A percentile compares a stretch with the other conserved stretches of the same genome.
These are phyloP conservation scores for Genyomyrus donnyi DNA, from an alignment of 2,113 vertebrate genomes.

Conservation along the genomic window DNA sequence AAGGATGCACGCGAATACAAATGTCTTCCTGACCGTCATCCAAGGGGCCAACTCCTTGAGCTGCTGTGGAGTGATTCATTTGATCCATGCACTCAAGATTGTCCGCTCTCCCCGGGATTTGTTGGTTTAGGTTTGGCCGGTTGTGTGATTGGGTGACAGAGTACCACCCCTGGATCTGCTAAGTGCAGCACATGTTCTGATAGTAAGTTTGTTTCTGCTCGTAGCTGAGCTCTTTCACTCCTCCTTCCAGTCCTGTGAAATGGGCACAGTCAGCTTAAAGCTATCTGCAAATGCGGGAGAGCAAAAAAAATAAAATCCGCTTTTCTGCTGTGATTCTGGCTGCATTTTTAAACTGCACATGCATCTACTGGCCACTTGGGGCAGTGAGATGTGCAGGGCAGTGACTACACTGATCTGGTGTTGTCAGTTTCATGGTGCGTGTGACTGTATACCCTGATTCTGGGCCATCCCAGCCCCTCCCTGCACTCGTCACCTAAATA, in stretches of 20 bases:
- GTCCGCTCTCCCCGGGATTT: background rate
- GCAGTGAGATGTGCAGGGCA: background rate
- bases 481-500: background rate
- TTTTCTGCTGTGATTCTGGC: background rate
- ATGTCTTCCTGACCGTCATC: background rate
- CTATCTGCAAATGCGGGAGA: background rate
- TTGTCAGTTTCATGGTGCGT: background rate
- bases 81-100: background rate
- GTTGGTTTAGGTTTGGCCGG: background rate
- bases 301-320: background rate
- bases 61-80: background rate
- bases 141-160: background rate
- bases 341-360: background rate
- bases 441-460: background rate
- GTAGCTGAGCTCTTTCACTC: background rate
- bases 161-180: background rate
- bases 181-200: background rate
- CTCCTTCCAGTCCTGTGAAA: background rate
- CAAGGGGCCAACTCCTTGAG: background rate
- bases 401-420: background rate
- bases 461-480: background rate
- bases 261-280: background rate
- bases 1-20: background rate
- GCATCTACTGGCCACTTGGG: background rate
- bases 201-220: background rate